Conservation (phyloP, 1,140 invertebrate genomes). For the Mactra quadrangularis region DNA sequence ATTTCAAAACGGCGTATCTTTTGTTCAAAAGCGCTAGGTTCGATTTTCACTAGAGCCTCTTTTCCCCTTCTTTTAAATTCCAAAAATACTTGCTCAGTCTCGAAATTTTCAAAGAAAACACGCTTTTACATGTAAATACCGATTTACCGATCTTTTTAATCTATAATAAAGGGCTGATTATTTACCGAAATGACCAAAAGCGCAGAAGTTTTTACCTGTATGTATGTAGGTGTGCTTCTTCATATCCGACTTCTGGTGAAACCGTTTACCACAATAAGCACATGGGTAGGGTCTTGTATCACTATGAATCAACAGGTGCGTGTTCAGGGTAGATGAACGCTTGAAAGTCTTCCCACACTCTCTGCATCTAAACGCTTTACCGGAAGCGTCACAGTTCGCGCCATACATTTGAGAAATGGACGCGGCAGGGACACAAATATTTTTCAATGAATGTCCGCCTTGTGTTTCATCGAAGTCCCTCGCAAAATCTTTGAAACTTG, state of each 20-base stretch:
- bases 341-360: slow-evolving; percentile 95
- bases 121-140: too few relatives aligned
- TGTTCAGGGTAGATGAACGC: slow-evolving; percentile 97
- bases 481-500: not conserved
- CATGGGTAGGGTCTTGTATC: slow-evolving; percentile 89
- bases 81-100: too few relatives aligned
- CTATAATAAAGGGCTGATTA: too few relatives aligned
- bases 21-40: too few relatives aligned
- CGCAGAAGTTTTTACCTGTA: too few relatives aligned
- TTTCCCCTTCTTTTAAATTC: too few relatives aligned
- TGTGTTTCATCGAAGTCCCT: not conserved
- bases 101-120: too few relatives aligned
- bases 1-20: too few relatives aligned
- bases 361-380: slow-evolving; percentile 31
- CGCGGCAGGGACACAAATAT: not conserved
- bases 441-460: not conserved
- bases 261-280: slow-evolving; percentile 93
- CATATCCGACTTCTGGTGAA: slow-evolving; percentile 99
- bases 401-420: not conserved
- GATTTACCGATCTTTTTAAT: too few relatives aligned
- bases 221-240: slow-evolving; percentile 99
- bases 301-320: slow-evolving; percentile 98
- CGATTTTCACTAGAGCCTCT: too few relatives aligned
- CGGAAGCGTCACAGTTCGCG: slow-evolving; percentile 9
- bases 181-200: too few relatives aligned